Conservation (phyloP, 2,888 invertebrate genomes). For the Tenodera sinensis region DNA sequence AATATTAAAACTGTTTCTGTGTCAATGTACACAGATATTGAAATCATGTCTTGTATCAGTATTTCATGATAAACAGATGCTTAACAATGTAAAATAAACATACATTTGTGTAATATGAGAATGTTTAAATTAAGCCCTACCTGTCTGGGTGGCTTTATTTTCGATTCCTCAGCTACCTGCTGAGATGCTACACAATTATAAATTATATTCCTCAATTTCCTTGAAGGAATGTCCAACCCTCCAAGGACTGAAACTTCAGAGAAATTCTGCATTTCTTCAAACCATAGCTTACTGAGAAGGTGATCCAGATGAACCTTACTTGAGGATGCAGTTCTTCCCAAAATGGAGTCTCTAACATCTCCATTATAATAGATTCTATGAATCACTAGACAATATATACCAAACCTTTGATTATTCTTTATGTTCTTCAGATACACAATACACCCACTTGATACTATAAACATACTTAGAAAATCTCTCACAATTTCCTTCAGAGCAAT, state of each 20-base stretch:
- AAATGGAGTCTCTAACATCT: neutral
- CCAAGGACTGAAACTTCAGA: constrained; percentile 1
- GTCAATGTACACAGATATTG: too few species aligned
- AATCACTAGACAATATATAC: constrained; percentile 35
- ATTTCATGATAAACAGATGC: too few species aligned
- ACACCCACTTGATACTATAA: constrained; percentile 34
- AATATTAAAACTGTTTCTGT: too few species aligned
- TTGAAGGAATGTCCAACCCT: constrained; percentile 31
- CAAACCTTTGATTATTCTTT: constrained; percentile 30
- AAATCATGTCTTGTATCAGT: too few species aligned
- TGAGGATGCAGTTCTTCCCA: constrained; percentile 34
- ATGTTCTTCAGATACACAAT: constrained; percentile 34
- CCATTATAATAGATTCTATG: constrained; percentile 27
- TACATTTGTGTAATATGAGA: too few species aligned
- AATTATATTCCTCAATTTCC: constrained; percentile 35
- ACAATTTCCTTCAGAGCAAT: constrained; percentile 27
- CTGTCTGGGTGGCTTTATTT: constrained; percentile 14
- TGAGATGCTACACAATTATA: neutral
- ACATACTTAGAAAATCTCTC: constrained; percentile 36
- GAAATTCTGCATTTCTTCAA: constrained; percentile 33
- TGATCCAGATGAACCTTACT: constrained; percentile 35
- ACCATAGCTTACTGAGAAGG: constrained; percentile 34
- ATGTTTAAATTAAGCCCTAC: neutral
- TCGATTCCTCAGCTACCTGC: neutral
- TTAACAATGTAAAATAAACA: too few species aligned